A percentile compares a stretch with the other conserved stretches of the same genome.
phyloP scores from a whole-genome alignment of 2,888 invertebrate genomes.

The Chesias legatella region DNA sequence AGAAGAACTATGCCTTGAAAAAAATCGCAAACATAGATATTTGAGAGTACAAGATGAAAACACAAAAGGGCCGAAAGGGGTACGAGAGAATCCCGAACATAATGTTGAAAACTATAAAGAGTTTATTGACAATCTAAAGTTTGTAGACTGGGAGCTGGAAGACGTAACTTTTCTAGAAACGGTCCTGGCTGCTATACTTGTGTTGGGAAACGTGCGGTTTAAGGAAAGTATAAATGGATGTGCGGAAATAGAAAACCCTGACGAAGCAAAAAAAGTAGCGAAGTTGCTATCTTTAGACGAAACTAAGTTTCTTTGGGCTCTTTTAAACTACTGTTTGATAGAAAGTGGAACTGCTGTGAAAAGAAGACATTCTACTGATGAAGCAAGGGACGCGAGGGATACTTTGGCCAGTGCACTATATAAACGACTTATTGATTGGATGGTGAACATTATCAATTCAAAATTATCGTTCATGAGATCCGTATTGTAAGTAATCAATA shows the following conservation, averaged over 20 bases:
- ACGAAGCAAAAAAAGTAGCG: conserved; percentile 86
- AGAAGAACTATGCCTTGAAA: conserved; percentile 84
- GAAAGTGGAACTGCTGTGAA: conserved; percentile 85
- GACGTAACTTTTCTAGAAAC: conserved; percentile 86
- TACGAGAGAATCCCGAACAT: conserved; percentile 82
- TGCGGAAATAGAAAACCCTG: conserved; percentile 87
- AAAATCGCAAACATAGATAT: conserved; percentile 87
- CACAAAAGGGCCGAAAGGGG: conserved; percentile 79
- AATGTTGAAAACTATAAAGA: conserved; percentile 84
- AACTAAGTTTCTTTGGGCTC: conserved; percentile 91
- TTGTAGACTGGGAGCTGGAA: conserved; percentile 86
- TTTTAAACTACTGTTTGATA: conserved; percentile 92
- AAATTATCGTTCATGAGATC: conserved; percentile 90
- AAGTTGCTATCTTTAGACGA: conserved; percentile 88
- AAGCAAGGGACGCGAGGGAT: conserved; percentile 91
- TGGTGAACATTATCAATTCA: conserved; percentile 91
- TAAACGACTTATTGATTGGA: conserved; percentile 92
- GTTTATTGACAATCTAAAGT: conserved; percentile 82
- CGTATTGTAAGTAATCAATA: conserved; percentile 87
- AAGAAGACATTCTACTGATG: conserved; percentile 86
- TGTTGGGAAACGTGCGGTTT: conserved; percentile 90
- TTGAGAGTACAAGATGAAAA: conserved; percentile 83
- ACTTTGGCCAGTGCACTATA: conserved; percentile 92
- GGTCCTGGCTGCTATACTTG: conserved; percentile 86
- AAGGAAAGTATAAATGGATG: conserved; percentile 82